Percentiles rank a stretch among this genome's conserved stretches.
These are phyloP conservation scores for Carposina sasakii DNA, from an alignment of 1,140 invertebrate genomes.

Conservation along the genomic window DNA sequence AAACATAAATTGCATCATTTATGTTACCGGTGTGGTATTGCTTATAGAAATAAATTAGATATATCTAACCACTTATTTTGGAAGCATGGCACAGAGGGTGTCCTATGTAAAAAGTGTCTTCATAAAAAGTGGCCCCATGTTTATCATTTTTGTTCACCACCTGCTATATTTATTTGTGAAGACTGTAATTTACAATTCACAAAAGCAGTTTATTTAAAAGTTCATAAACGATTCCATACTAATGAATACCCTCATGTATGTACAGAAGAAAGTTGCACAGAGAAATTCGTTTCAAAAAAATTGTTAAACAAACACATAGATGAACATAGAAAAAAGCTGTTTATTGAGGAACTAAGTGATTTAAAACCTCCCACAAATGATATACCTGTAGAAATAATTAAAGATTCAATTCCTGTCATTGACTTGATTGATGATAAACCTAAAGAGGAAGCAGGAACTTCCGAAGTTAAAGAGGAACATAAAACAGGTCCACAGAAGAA, in stretches of 20 bases:
- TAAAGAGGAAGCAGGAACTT: conserved; percentile 44
- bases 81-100: conserved; percentile 92
- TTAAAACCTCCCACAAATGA: conserved; percentile 46
- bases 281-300: conserved; percentile 88
- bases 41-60: conserved; percentile 88
- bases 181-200: conserved; percentile 84
- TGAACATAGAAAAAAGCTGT: conserved; percentile 56
- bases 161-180: conserved; percentile 83
- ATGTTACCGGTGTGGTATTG: conserved; percentile 88
- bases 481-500: conserved; percentile 45
- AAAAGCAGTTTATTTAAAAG: conserved; percentile 83
- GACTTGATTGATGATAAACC: conserved; percentile 52
- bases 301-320: conserved; percentile 80
- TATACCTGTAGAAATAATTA: conserved; percentile 29
- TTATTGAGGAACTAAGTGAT: conserved; percentile 45
- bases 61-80: conserved; percentile 91
- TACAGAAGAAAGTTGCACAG: conserved; percentile 77
- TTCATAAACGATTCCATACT: conserved; percentile 85
- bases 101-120: conserved; percentile 86
- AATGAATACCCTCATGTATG: conserved; percentile 82
- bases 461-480: conserved; percentile 41
- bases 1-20: conserved; percentile 90
- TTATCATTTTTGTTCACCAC: conserved; percentile 90
- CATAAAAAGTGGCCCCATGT: conserved; percentile 93
- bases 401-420: conserved; percentile 45